Evolutionary conservation across 2,888 invertebrate genomes (phyloP), one percentile per base, ranked within the genome.

Genomic region (Coenonympha glycerion): DNA sequence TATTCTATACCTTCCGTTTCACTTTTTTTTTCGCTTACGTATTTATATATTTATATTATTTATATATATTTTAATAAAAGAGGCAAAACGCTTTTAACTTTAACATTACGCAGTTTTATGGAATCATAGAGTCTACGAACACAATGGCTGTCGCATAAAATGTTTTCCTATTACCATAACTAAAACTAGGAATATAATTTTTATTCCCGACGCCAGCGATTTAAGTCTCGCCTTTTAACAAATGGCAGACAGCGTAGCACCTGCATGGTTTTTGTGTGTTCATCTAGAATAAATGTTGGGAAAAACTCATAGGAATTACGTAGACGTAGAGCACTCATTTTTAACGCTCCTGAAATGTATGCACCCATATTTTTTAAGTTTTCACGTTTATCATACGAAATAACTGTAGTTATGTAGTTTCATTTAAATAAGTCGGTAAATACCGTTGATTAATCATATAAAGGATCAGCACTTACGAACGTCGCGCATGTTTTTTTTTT

Each of bases 161-260:
- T 79, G 72, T 79, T 77, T 78, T 72, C 71, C 72, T 73, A 71
- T 62, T 58, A 69, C 28, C n/a, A 16, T 18, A 34, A 21, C 34
- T 53, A 60, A 57, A 64, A 61, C 9, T 39, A 22, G 34, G 34
- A 34, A 39, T 48, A 33, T 78, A 72, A 73, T 76, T 80, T 78
- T 74, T 72, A 75, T 76, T 76, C 72, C 74, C 77, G 71, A 69
- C 65, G 67, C 63, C 68, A 68, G 67, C 67, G 68, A 72, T 70
- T 74, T 79, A 82, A 81, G 80, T 79, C 80, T 76, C 73, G 71
- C 79, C 79, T 78, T 73, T 79, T 82, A 81, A 82, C 76, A 80
- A 81, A 82, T 81, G 81, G 79, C 78, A 78, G 79, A 79, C 79
- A 81, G 80, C 81, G 81, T 74, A 66, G 71, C 41, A 41, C 41